Conservation (phyloP, 2,888 invertebrate species). For the Dorcus parallelipipedus region DNA sequence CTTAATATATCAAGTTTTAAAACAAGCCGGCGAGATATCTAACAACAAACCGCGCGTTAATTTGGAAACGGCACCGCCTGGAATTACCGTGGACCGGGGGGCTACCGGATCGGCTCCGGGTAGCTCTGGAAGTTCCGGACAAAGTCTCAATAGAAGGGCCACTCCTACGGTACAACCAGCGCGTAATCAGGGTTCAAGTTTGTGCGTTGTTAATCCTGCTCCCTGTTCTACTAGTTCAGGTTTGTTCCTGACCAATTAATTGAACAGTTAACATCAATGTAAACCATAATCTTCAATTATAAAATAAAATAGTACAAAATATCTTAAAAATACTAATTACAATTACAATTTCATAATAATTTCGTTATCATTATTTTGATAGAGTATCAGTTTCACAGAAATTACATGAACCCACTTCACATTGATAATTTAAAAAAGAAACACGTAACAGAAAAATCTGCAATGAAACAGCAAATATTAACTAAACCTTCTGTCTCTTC, state of each 20-base stretch:
- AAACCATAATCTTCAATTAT: background rate
- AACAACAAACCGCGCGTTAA: slow-evolving; percentile 48
- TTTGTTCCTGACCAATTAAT: slow-evolving; percentile 46
- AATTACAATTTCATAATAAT: too few relatives aligned
- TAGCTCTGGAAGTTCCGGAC: slow-evolving; percentile 53
- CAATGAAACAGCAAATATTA: too few relatives aligned
- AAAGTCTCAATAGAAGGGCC: slow-evolving; percentile 52
- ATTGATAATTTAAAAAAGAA: too few relatives aligned
- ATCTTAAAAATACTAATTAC: too few relatives aligned
- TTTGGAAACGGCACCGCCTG: slow-evolving; percentile 48
- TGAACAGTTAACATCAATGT: slow-evolving; percentile 8
- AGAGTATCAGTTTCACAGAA: too few relatives aligned
- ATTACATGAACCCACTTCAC: too few relatives aligned
- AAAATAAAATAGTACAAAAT: background rate
- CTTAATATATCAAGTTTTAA: slow-evolving; percentile 91
- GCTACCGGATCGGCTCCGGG: slow-evolving; percentile 38
- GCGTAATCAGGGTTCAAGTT: slow-evolving; percentile 50
- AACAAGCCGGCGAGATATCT: slow-evolving; percentile 88
- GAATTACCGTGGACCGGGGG: slow-evolving; percentile 41
- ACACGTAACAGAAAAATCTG: too few relatives aligned
- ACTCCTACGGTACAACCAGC: slow-evolving; percentile 43
- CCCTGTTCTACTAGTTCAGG: slow-evolving; percentile 70
- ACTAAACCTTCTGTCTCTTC: too few relatives aligned
- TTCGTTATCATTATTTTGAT: too few relatives aligned
- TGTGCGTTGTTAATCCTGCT: slow-evolving; percentile 62